These are phyloP conservation scores for Caenorhabditis sp. DNA, from an alignment of 2,888 invertebrate species.

Conservation along the genomic window DNA sequence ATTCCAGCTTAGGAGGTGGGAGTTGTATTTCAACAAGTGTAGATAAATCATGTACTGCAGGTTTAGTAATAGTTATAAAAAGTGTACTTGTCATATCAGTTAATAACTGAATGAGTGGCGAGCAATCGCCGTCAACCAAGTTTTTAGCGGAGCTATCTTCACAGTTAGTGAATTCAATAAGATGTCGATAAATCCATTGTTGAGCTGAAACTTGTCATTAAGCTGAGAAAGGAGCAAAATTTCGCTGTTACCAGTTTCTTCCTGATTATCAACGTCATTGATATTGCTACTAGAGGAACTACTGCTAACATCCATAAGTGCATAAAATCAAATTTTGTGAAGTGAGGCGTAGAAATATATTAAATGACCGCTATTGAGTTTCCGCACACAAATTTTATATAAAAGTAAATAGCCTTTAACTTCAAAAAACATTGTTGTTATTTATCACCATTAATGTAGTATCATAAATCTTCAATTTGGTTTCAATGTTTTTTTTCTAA, in stretches of 20 bases:
- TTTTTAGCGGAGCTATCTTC: constrained; percentile 59
- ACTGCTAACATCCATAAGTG: neutral
- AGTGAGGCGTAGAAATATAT: neutral
- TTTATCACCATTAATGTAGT: too few species aligned
- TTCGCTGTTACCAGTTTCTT: constrained; percentile 52
- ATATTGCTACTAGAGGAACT: constrained; percentile 34
- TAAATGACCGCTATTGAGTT: neutral
- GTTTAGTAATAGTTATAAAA: constrained; percentile 54
- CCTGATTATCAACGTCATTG: constrained; percentile 51
- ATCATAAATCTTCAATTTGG: too few species aligned
- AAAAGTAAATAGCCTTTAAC: neutral
- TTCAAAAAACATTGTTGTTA: too few species aligned
- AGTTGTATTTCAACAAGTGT: too few species aligned
- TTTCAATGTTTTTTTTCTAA: too few species aligned
- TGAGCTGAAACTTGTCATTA: constrained; percentile 30
- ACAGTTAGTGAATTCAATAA: constrained; percentile 61
- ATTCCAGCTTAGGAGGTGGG: too few species aligned
- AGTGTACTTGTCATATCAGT: constrained; percentile 58
- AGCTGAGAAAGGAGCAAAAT: constrained; percentile 1
- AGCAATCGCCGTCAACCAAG: constrained; percentile 60
- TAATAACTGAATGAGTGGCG: constrained; percentile 47
- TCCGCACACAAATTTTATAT: constrained; percentile 7
- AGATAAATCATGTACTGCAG: constrained; percentile 11
- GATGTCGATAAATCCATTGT: constrained; percentile 61
- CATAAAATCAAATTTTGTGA: neutral